Conservation (phyloP, 2,113 vertebrate species). For the Girardinichthys multiradiatus region DNA sequence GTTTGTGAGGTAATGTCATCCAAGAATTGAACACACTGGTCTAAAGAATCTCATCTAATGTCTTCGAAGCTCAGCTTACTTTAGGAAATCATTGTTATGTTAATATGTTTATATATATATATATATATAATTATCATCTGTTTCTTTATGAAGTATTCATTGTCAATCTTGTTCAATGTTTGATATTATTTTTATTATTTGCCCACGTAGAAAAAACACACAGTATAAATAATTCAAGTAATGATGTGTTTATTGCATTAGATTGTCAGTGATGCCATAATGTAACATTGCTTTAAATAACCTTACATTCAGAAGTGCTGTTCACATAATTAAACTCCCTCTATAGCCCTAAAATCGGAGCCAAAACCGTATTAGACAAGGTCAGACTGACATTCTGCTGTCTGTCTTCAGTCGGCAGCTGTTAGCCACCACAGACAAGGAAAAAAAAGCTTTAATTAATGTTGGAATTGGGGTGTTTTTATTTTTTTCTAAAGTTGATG, state of each 20-base stretch:
- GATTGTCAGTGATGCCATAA: background rate
- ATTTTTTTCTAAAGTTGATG: slow-evolving; percentile 2
- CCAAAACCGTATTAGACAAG: slow-evolving; percentile 13
- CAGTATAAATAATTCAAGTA: background rate
- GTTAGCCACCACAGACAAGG: background rate
- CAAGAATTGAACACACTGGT: too few relatives aligned
- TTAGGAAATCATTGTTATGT: background rate
- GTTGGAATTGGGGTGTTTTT: background rate
- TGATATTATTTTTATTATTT: background rate
- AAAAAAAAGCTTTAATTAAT: slow-evolving; percentile 29
- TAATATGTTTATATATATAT: too few relatives aligned
- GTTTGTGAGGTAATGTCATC: too few relatives aligned
- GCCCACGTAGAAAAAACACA: background rate
- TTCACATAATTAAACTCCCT: background rate
- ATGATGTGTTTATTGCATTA: background rate
- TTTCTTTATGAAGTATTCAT: too few relatives aligned
- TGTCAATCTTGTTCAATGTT: background rate
- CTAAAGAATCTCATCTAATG: too few relatives aligned
- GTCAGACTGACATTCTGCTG: slow-evolving; percentile 21
- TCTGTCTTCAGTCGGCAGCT: slow-evolving; percentile 26
- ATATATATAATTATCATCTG: too few relatives aligned
- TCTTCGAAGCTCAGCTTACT: background rate
- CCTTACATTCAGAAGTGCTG: background rate
- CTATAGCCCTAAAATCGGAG: background rate
- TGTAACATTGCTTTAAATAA: background rate